Base-by-base conservation (phyloP, 2,113 vertebrate species). In the Pontoporia blainvillei region DNA sequence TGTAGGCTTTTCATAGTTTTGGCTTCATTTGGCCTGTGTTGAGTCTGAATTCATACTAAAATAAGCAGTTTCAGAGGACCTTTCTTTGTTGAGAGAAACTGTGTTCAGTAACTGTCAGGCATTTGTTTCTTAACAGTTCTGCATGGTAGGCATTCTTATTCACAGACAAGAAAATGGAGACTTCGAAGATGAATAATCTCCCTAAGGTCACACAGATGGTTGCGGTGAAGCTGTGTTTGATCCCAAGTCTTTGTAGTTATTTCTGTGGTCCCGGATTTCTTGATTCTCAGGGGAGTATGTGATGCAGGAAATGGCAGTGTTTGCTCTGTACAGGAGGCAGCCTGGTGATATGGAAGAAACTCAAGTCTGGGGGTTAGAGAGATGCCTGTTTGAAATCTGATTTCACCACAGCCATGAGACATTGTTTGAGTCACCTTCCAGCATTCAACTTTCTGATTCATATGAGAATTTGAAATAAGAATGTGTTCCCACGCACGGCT, bases 11-110 rank as follows among this genome's bases (percentile, higher is more conserved):
- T 46, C n/a, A 71, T 79, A 90, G 18, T 86, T 79, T 90, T 78
- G 39, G 31, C 90, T 88, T 79, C 21, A 86, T 88, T 39, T 91
- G 64, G 41, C 71, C 23, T 10, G 5, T 75, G 6, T 75, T 93
- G 52, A 91, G n/a, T 87, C 61, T 84, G 64, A 90, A 73, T 54
- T 78, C 36, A 62, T 76, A 39, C 81, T 79, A 46, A 96, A 96
- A 41, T 46, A 86, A 78, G 34, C 67, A 85, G 59, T 88, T 92
- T 89, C 34, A 34, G 31, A 90, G 46, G 9, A 69, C 34, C 66
- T 95, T 62, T 66, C 31, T 79, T 95, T 90, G 41, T 52, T 91
- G 73, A 91, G 41, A 96, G 75, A 94, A 87, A 31, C 62, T 41
- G 18, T 81, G 3, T 92, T 76, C 41, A 76, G 4, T 87, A 86